phyloP scores from a whole-genome alignment of 2,797 vertebrate genomes.

The Channallabes apus region DNA sequence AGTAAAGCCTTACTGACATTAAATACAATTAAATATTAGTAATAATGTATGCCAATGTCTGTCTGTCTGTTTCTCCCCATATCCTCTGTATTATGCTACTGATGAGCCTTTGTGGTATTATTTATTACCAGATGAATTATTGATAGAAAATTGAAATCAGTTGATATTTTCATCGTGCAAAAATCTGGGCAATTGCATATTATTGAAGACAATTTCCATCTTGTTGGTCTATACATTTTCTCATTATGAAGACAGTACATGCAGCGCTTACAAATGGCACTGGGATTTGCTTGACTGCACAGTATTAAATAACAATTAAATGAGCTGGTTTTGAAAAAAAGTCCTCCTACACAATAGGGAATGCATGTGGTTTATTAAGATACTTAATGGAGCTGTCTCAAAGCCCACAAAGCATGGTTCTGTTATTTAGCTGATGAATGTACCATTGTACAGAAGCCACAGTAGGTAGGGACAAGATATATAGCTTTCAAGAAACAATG shows the following conservation, averaged over 20 bases:
- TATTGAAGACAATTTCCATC: not conserved
- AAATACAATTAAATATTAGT: not conserved
- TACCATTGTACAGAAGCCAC: constrained; percentile 29
- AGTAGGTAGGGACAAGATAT: constrained; percentile 37
- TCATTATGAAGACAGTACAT: not conserved
- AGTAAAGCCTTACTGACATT: not conserved
- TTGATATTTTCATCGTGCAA: not conserved
- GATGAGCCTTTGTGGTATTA: not conserved
- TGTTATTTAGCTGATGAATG: constrained; percentile 32
- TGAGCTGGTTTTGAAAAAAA: constrained; percentile 10
- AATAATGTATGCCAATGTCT: no score
- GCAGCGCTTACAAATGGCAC: not conserved
- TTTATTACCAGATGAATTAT: not conserved
- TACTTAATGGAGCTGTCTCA: constrained; percentile 20
- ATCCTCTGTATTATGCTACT: not conserved
- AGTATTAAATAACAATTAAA: constrained; percentile 37
- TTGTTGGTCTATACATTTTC: not conserved
- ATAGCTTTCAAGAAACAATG: constrained; percentile 30
- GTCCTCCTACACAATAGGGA: constrained; percentile 24
- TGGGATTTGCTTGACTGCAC: constrained; percentile 22
- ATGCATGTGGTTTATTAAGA: constrained; percentile 20
- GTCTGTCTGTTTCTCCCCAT: not conserved
- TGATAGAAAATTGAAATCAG: not conserved
- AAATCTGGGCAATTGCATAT: not conserved
- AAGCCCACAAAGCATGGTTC: not conserved